phyloP scores from a whole-genome alignment of 2,797 vertebrate species.

The Argyrosomus regius region DNA sequence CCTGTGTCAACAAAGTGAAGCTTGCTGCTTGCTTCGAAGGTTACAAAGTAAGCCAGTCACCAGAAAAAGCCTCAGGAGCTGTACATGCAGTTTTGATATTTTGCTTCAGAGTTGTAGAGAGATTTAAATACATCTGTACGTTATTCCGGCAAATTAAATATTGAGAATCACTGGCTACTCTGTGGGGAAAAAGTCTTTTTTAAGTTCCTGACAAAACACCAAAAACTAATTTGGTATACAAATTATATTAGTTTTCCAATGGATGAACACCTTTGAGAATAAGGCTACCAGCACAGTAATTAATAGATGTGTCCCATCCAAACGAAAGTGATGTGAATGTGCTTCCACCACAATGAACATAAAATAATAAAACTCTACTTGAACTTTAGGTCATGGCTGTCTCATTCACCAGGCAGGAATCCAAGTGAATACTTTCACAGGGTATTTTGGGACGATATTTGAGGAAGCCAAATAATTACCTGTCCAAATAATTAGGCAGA shows the following conservation, averaged over 20 bases:
- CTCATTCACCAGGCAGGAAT: constrained; percentile 29
- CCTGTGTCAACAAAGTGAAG: constrained; percentile 58
- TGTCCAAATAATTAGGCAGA: constrained; percentile 6
- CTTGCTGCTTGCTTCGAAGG: constrained; percentile 19
- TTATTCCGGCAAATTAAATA: constrained; percentile 30
- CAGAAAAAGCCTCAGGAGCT: background rate
- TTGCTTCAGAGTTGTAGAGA: constrained; percentile 4
- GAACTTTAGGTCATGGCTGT: constrained; percentile 30
- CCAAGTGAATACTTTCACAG: constrained; percentile 13
- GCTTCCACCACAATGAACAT: constrained; percentile 11
- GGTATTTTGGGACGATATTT: constrained; percentile 20
- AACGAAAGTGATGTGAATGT: constrained; percentile 27
- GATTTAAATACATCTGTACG: constrained; percentile 5
- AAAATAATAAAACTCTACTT: constrained; percentile 42
- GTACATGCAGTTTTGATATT: background rate
- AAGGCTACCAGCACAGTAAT: background rate
- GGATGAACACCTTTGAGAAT: constrained; percentile 19
- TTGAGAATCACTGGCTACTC: constrained; percentile 13
- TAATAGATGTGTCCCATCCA: constrained; percentile 1
- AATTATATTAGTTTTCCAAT: constrained; percentile 8
- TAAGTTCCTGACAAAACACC: constrained; percentile 15
- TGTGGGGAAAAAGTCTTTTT: background rate
- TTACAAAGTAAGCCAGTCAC: constrained; percentile 15
- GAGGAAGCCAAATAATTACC: constrained; percentile 12
- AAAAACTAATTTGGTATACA: constrained; percentile 19